These are phyloP conservation scores for Spondyliosoma cantharus DNA, from an alignment of 2,797 vertebrate genomes.

Conservation along the genomic window DNA sequence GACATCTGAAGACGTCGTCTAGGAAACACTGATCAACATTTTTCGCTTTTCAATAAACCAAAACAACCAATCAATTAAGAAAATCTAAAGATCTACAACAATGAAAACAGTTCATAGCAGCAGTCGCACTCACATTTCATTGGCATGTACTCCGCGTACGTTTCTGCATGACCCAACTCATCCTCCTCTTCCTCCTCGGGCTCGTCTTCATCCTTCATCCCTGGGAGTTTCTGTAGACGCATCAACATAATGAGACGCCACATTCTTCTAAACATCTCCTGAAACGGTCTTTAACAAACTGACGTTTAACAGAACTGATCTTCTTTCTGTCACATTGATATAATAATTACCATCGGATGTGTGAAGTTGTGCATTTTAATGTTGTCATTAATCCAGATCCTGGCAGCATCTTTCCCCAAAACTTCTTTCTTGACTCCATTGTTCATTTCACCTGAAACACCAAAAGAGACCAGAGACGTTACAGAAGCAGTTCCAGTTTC, in stretches of 20 bases:
- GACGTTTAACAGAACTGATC: not conserved
- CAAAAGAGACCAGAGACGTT: not conserved
- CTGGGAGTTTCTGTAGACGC: constrained; percentile 88
- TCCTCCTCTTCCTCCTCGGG: constrained; percentile 98
- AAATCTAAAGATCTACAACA: no score
- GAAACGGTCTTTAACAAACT: not conserved
- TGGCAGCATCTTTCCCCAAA: constrained; percentile 90
- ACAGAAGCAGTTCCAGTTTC: not conserved
- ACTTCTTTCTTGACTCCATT: constrained; percentile 97
- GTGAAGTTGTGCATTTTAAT: constrained; percentile 93
- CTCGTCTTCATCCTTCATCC: constrained; percentile 95
- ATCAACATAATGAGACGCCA: not conserved
- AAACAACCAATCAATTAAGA: no score
- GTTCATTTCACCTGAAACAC: constrained; percentile 89
- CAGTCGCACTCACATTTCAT: constrained; percentile 90
- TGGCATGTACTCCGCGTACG: constrained; percentile 98
- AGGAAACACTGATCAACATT: no score
- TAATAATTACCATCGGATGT: constrained; percentile 89
- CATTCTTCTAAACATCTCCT: not conserved
- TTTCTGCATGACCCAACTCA: constrained; percentile 98
- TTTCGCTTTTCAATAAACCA: no score
- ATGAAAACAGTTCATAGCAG: not conserved
- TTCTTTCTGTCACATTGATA: not conserved
- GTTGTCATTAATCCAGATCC: constrained; percentile 95
- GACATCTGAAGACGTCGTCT: no score